A percentile compares a stretch with the other conserved stretches of the same genome.
These are phyloP conservation scores for Cydia strobilella DNA, from an alignment of 1,140 invertebrate species.

Conservation along the genomic window DNA sequence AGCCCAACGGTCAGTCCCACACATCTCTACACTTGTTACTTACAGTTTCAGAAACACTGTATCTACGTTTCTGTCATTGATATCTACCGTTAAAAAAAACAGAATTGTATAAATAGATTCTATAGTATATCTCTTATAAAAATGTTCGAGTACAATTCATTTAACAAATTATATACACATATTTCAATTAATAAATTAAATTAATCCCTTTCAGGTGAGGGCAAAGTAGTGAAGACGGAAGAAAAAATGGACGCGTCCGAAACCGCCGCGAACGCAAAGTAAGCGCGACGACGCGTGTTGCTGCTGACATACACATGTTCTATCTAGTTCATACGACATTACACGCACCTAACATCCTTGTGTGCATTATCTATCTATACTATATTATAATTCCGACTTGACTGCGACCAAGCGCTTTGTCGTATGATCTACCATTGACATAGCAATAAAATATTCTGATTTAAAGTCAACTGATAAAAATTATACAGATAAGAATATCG, in stretches of 20 bases:
- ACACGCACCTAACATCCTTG: slow-evolving; percentile 1
- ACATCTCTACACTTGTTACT: no score
- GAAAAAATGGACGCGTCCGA: slow-evolving; percentile 72
- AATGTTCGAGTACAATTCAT: no score
- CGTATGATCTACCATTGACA: slow-evolving; percentile 6
- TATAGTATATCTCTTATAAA: neutral
- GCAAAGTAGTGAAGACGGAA: slow-evolving; percentile 77
- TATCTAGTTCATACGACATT: slow-evolving; percentile 13
- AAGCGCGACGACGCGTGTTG: slow-evolving; percentile 39
- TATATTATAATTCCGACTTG: neutral
- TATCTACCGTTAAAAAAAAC: no score
- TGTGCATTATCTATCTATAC: neutral
- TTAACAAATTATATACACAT: no score
- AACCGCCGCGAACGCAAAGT: slow-evolving; percentile 48
- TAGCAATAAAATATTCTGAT: neutral
- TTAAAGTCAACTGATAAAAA: neutral
- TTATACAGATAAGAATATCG: slow-evolving; percentile 9
- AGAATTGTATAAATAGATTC: neutral
- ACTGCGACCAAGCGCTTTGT: slow-evolving; percentile 3
- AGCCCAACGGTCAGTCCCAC: slow-evolving; percentile 58
- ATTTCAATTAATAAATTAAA: slow-evolving; percentile 12
- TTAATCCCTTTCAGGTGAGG: slow-evolving; percentile 64
- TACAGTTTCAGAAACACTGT: no score
- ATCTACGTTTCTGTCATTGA: no score
- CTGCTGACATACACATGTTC: slow-evolving; percentile 12